Conservation (phyloP, 2,113 vertebrate species). For the Myotis brandtii region DNA sequence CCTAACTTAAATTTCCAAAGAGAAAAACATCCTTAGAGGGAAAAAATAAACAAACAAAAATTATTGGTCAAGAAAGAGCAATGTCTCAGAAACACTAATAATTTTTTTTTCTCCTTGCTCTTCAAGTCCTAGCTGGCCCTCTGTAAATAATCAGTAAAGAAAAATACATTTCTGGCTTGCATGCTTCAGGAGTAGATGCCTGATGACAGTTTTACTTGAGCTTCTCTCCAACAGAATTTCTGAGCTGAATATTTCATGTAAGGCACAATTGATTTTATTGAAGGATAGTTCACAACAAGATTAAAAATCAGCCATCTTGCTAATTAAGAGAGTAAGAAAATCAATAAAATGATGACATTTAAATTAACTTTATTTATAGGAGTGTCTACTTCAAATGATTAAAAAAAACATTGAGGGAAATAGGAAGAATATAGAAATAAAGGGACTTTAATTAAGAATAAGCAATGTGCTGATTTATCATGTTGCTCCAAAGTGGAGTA, state of each 20-base stretch:
- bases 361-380: slow-evolving; percentile 71
- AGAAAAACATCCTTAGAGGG: neutral
- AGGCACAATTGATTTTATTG: slow-evolving; percentile 56
- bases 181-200: neutral
- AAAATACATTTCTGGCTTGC: neutral
- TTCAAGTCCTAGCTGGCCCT: neutral
- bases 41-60: neutral
- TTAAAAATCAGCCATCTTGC: slow-evolving; percentile 59
- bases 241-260: neutral
- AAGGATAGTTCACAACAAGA: slow-evolving; percentile 28
- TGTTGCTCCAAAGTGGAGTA: neutral
- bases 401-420: neutral
- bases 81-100: neutral
- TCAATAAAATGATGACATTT: slow-evolving; percentile 73
- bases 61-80: neutral
- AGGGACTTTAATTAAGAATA: neutral
- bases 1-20: slow-evolving; percentile 35
- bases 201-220: neutral
- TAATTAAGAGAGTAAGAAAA: slow-evolving; percentile 65
- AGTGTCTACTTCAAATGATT: slow-evolving; percentile 2
- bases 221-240: slow-evolving; percentile 33
- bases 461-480: neutral
- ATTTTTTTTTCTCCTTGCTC: neutral
- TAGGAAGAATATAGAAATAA: neutral
- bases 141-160: neutral